phyloP scores from a whole-genome alignment of 2,113 vertebrate species.

The Paracanthobrama guichenoti region DNA sequence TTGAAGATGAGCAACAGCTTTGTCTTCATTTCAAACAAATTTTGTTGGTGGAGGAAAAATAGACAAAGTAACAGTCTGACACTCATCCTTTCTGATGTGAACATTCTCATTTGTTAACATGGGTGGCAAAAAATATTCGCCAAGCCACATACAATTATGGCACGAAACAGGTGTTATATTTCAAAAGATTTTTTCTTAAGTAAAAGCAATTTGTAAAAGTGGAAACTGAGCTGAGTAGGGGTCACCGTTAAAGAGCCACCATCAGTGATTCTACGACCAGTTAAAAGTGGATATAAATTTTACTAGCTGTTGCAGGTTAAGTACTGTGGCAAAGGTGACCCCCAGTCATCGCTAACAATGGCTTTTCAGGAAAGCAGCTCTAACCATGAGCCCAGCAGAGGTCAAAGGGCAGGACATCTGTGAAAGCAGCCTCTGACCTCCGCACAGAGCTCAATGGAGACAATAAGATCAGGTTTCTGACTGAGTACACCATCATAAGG shows the following conservation, averaged over 20 bases:
- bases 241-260: constrained; percentile 22
- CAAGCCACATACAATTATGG: too few relatives aligned
- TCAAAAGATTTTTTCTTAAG: neutral
- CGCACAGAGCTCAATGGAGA: constrained; percentile 23
- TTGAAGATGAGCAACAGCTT: neutral
- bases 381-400: constrained; percentile 27
- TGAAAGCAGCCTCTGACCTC: constrained; percentile 57
- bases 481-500: constrained; percentile 26
- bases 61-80: neutral
- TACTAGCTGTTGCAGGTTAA: constrained; percentile 46
- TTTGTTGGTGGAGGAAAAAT: neutral
- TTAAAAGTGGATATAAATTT: constrained; percentile 42
- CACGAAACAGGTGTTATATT: neutral
- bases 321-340: constrained; percentile 37
- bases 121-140: neutral
- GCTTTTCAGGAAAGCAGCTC: constrained; percentile 43
- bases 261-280: constrained; percentile 22
- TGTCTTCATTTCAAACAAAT: neutral
- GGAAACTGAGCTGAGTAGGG: neutral
- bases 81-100: neutral
- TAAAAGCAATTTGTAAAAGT: constrained; percentile 33
- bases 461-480: constrained; percentile 54
- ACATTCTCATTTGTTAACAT: neutral
- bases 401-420: constrained; percentile 56
- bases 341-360: constrained; percentile 38